phyloP scores from a whole-genome alignment of 2,888 invertebrate species.

The Chaetoderma sp. region DNA sequence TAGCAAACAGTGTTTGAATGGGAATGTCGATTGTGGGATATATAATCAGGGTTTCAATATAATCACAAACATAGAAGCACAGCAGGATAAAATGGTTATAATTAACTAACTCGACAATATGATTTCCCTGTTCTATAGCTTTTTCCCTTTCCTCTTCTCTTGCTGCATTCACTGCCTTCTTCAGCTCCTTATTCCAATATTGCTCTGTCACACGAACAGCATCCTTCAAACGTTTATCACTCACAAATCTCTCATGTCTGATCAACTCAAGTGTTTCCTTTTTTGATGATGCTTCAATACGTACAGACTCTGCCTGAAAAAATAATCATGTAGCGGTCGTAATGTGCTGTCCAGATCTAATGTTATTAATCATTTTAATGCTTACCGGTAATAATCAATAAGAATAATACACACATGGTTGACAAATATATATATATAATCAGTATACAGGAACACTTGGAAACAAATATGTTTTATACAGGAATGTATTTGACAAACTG shows the following conservation, averaged over 20 bases:
- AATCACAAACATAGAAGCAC: too few species aligned
- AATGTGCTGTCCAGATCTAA: neutral
- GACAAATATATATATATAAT: too few species aligned
- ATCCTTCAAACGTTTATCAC: slow-evolving; percentile 43
- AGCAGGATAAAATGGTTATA: too few species aligned
- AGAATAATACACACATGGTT: too few species aligned
- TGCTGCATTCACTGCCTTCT: slow-evolving; percentile 45
- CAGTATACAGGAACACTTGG: too few species aligned
- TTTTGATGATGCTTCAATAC: slow-evolving; percentile 60
- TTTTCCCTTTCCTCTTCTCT: slow-evolving; percentile 45
- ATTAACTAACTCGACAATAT: too few species aligned
- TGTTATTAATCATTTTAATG: neutral
- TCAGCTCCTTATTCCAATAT: slow-evolving; percentile 38
- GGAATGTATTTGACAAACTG: too few species aligned
- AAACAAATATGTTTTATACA: too few species aligned
- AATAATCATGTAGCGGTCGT: neutral
- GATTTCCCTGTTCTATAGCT: slow-evolving; percentile 51
- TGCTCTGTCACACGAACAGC: slow-evolving; percentile 45
- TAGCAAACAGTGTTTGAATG: too few species aligned
- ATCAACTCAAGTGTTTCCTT: slow-evolving; percentile 55
- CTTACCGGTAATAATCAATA: neutral
- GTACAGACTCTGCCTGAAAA: slow-evolving; percentile 53
- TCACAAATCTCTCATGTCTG: slow-evolving; percentile 48
- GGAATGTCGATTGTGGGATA: too few species aligned
- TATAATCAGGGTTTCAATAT: too few species aligned